Evolutionary conservation across 2,888 invertebrate species (phyloP), one percentile per base, ranked within the genome.

Genomic region (Vesta saturnalis): DNA sequence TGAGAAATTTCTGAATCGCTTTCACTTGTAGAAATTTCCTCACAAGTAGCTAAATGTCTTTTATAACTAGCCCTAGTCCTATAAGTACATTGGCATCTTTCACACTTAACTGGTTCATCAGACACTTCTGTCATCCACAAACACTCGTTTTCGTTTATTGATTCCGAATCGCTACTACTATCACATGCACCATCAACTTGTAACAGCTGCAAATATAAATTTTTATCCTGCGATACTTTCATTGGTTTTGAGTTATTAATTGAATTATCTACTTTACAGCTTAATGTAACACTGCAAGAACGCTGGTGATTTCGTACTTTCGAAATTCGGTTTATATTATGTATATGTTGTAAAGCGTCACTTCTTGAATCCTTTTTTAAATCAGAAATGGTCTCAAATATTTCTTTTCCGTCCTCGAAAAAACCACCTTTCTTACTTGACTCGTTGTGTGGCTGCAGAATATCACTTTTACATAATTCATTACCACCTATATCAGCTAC

Each of bases 81-180:
- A 78, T 94, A 95, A 1, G 94, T 94, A 78, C 95, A 92, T 77
- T 94, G 94, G 80, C 96, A 97, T 72, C 93, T 89, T 75, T 92
- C 91, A 83, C 96, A 97, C 77, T 93, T 92, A 0, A 96, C 95
- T 5, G 93, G 92, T 76, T 91, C 89, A 75, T 92, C 92, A 46
- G 87, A 86, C 61, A 87, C 86, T 55, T 86, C 86, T 39, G 85
- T 74, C 1, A 78, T 75, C 74, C 82, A 81, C 3, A 79, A 73
- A 57, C 77, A 74, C 55, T 77, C 76, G n/a, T 66, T 78, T 52
- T 81, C 79, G 22, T 73, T 73, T 16, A 72, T 76, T 5, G 80
- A 82, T 58, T 83, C 85, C 73, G 85, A 86, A 70, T 86, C 86
- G 69, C 86, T 86, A 5, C 84, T 80, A 64, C 80, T 80, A 79